Base-by-base conservation (phyloP, 2,113 vertebrate species). In the Pelobates fuscus region DNA sequence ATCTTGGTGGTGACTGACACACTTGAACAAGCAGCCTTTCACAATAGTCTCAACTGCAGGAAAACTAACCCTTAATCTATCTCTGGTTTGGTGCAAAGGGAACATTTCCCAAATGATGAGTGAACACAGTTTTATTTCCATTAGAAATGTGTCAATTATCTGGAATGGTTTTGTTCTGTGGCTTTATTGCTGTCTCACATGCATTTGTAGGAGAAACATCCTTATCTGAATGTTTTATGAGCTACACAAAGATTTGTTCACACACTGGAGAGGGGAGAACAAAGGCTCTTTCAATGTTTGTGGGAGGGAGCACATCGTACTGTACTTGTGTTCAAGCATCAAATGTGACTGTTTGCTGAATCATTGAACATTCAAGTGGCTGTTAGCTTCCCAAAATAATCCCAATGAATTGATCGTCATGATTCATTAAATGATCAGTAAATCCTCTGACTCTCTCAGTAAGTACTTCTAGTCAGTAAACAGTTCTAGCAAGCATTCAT, bases 191-290 rank as follows among this genome's bases (percentile, higher is more conserved):
- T 57, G 8, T 14, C 43, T 52, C 62, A 75, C 62, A 58, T 14
- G 46, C 43, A 44, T 60, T 18, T 65, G 23, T 49, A 52, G 73
- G 17, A 68, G 65, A 49, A 61, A 77, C 65, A 77, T 61, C 55
- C 25, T 60, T 67, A 8, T 63, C 27, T 54, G 29, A 67, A 44
- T 61, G 55, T 46, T 49, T 77, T 77, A 41, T 67, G 57, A 20
- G 23, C 15, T 68, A 52, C 72, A 75, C 73, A 77, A 77, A 77
- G 73, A 68, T 77, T 77, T 67, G 64, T 25, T 77, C 65, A 67
- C 37, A 61, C 59, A 67, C 41, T 52, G 20, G 8, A 77, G 21
- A 37, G 26, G 8, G 17, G 18, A 61, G 27, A 77, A 77, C 64
- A 77, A 68, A 61, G 73, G 14, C 55, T 37, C 23, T 17, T 68